Conservation (phyloP, 2,113 vertebrate genomes). For the Thomomys bottae region DNA sequence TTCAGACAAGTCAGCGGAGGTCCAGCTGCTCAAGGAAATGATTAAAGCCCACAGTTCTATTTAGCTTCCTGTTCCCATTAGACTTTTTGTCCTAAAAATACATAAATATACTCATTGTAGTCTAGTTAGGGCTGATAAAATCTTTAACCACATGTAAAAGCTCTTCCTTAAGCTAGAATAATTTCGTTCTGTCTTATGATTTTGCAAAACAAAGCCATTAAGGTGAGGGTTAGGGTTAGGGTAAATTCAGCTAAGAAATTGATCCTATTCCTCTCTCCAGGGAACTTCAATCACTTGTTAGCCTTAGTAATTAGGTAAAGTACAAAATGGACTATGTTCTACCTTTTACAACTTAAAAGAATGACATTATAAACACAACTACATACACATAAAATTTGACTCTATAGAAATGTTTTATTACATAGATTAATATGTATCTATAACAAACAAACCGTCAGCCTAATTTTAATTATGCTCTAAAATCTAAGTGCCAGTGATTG, state of each 20-base stretch:
- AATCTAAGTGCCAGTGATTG: too few relatives aligned
- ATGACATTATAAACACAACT: not conserved
- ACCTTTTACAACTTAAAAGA: constrained; percentile 5
- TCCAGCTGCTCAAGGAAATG: not conserved
- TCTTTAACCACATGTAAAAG: not conserved
- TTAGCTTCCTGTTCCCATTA: not conserved
- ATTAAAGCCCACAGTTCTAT: not conserved
- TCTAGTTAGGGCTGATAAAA: not conserved
- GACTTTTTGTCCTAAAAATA: not conserved
- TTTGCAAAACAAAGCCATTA: not conserved
- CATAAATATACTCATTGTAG: not conserved
- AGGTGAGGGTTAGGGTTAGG: not conserved
- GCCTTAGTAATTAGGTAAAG: not conserved
- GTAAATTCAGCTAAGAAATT: not conserved
- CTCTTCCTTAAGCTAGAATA: not conserved
- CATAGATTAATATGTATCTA: too few relatives aligned
- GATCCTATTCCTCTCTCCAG: not conserved
- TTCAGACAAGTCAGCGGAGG: not conserved
- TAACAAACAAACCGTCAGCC: too few relatives aligned
- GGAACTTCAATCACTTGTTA: not conserved
- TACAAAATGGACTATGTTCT: not conserved
- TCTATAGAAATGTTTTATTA: too few relatives aligned
- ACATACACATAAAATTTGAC: too few relatives aligned
- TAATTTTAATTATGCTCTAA: too few relatives aligned
- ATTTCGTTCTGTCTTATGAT: not conserved